Evolutionary conservation across 2,888 invertebrate species (phyloP).

Genomic region (Sclerodermus sp.): DNA sequence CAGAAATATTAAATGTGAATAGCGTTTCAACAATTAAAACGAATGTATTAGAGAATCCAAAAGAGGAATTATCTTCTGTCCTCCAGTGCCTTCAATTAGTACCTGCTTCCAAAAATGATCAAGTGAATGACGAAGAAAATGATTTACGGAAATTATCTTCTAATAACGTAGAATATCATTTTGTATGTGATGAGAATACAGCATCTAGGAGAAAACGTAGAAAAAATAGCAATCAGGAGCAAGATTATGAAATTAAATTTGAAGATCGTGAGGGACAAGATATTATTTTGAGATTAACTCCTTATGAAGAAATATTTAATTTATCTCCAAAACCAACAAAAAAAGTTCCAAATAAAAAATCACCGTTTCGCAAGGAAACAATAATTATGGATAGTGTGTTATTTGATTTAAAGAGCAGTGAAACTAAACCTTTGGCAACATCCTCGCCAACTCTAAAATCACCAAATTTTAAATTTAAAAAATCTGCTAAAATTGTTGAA

Average conservation of each 20-base stretch:
- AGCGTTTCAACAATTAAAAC: neutral
- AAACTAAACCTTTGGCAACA: conserved; percentile 37
- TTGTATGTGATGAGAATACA: conserved; percentile 40
- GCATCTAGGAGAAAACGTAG: conserved; percentile 37
- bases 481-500: conserved; percentile 3
- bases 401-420: conserved; percentile 11
- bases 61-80: conserved; percentile 38
- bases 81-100: conserved; percentile 47
- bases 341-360: conserved; percentile 18
- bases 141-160: conserved; percentile 9
- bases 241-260: conserved; percentile 35
- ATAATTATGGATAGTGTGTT: neutral
- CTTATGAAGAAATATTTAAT: conserved; percentile 43
- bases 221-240: conserved; percentile 36
- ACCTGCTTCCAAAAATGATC: conserved; percentile 28
- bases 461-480: conserved; percentile 16
- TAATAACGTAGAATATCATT: conserved; percentile 30
- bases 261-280: conserved; percentile 22
- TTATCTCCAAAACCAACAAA: conserved; percentile 35
- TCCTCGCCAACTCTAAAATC: conserved; percentile 39
- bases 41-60: conserved; percentile 7
- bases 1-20: neutral
- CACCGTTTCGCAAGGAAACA: conserved; percentile 18
- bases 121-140: conserved; percentile 2
- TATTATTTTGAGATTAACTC: conserved; percentile 34